Base-by-base conservation (phyloP, 2,888 invertebrate genomes). In the Sisyra terminalis region DNA sequence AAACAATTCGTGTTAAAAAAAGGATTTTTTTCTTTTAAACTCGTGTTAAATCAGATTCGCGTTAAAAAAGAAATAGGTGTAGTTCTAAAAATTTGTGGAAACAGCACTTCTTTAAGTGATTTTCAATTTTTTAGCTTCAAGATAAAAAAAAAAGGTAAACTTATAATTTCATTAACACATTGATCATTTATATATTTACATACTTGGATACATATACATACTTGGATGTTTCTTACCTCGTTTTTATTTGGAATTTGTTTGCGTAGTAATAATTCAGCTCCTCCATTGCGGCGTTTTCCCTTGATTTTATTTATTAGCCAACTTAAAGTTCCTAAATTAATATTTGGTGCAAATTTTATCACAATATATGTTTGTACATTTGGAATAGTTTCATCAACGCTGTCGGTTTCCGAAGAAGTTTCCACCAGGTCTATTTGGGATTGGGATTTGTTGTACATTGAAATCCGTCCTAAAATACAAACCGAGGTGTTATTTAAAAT, bases 281-380 rank as follows among this genome's bases (percentile, higher is more conserved):
- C 71, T 2, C 71, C 71, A 51, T 70, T 65, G 39, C 63, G 58
- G 37, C 65, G 61, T 47, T 64, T 64, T 10, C 66, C 67, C 24
- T 59, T 57, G 13, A 72, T 67, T 55, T 70, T 71, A 43, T 64
- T 61, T 16, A 69, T 60, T 11, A 73, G 55, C 71, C 71, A 73
- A 46, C 60, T 55, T 13, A 70, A 52, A 2, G 71, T 65, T 38
- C 60, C 60, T 37, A 63, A 58, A 38, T 65, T 63, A 31, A 67
- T 60, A 41, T 63, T 58, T 3, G 61, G 56, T 32, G 63, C 52
- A 47, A 71, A 59, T 52, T 64, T 61, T 13, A 71, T 55, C 6
- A 71, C 67, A 13, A 70, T 57, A 50, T 66, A 67, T 5, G 67
- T 64, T 31, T 60, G 63, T 18, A 68, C 67, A 47, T 66, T 58